A percentile compares a stretch with the other conserved stretches of the same genome.
These are phyloP conservation scores for Spodoptera littoralis DNA, from an alignment of 2,888 invertebrate genomes.

Conservation along the genomic window DNA sequence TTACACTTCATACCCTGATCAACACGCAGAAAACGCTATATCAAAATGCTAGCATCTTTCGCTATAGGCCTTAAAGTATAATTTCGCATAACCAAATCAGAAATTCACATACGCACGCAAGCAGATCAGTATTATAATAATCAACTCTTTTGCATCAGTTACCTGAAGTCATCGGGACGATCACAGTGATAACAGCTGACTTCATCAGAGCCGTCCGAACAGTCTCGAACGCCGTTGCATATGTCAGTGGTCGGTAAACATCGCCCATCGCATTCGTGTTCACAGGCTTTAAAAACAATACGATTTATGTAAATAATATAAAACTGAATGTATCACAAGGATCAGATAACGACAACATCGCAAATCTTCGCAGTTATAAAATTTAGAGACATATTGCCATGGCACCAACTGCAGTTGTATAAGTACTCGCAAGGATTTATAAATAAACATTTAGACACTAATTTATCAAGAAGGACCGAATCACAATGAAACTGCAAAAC, in stretches of 20 bases:
- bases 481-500: neutral
- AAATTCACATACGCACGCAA: neutral
- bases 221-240: conserved; percentile 89
- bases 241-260: conserved; percentile 89
- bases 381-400: conserved; percentile 18
- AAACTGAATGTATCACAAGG: conserved; percentile 22
- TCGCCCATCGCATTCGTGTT: conserved; percentile 84
- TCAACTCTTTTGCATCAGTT: conserved; percentile 54
- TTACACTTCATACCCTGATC: conserved; percentile 28
- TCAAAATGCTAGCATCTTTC: conserved; percentile 30
- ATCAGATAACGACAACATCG: conserved; percentile 4
- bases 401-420: conserved; percentile 21
- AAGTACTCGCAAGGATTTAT: conserved; percentile 17
- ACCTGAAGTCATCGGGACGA: conserved; percentile 79
- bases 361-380: conserved; percentile 25
- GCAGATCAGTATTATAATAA: neutral
- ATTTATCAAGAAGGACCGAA: conserved; percentile 3
- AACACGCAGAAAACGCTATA: neutral
- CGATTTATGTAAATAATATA: conserved; percentile 48
- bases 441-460: neutral
- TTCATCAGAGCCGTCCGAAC: conserved; percentile 90
- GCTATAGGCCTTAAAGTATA: conserved; percentile 38
- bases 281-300: conserved; percentile 79
- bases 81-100: conserved; percentile 30
- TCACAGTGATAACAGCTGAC: conserved; percentile 72